phyloP scores from a whole-genome alignment of 2,113 vertebrate species.

The Podarcis muralis region DNA sequence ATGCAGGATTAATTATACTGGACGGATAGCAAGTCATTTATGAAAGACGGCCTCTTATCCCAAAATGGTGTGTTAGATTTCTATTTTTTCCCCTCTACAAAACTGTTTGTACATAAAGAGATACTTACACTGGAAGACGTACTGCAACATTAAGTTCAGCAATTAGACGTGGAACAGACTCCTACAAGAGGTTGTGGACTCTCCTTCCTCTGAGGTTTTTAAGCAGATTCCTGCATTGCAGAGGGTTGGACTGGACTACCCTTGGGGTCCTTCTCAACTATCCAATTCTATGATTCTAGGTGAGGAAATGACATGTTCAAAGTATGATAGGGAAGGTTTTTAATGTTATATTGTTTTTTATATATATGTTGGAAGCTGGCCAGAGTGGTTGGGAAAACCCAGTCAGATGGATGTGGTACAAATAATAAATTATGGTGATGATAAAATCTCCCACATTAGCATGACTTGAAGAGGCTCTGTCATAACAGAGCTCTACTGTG shows the following conservation, averaged over 20 bases:
- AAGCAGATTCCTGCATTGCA: no score
- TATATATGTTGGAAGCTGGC: no score
- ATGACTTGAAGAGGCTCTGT: neutral
- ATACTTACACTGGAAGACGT: neutral
- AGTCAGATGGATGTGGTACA: no score
- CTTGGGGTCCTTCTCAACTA: no score
- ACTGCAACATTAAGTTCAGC: conserved; percentile 26
- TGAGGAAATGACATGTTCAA: no score
- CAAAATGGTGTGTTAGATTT: conserved; percentile 3
- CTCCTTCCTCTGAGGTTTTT: no score
- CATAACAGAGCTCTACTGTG: neutral
- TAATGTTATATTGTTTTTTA: no score
- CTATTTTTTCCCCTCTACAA: neutral
- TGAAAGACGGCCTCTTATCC: conserved; percentile 18
- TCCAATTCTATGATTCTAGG: no score
- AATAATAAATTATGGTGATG: neutral
- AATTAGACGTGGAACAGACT: neutral
- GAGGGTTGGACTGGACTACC: no score
- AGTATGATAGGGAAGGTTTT: no score
- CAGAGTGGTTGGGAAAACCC: no score
- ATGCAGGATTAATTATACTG: conserved; percentile 28
- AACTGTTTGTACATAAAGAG: conserved; percentile 12
- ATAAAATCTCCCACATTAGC: neutral
- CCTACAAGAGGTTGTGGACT: no score
- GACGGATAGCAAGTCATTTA: conserved; percentile 23